Base-by-base conservation (phyloP, 2,888 invertebrate genomes). In the Tipula unca region DNA sequence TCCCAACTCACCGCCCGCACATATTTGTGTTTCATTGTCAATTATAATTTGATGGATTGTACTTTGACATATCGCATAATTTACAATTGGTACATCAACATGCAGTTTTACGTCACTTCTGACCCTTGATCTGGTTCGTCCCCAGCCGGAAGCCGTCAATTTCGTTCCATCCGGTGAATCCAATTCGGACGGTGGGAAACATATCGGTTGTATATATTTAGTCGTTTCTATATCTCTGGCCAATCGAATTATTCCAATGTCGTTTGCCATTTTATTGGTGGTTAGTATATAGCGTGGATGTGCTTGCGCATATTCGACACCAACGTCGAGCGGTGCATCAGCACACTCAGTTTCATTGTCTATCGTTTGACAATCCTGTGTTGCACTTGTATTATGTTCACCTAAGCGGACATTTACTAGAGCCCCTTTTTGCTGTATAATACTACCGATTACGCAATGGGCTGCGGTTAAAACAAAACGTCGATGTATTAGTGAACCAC, bases 181-280 rank as follows among this genome's bases (percentile, higher is more conserved):
- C 29, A 82, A 29, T 1, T 17, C 48, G 17, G 2, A 17, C 5
- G 48, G 6, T 14, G 94, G 94, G 36, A 94, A 88, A 87, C 94
- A 94, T 54, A 94, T 92, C 0, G 94, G 94, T 86, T 91, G 90
- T 29, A 93, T 91, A 87, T 90, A 94, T 88, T 92, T 93, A 8
- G 88, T 93, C 87, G 92, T 93, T 1, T 88, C 86, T 0, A 94
- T 94, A 20, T 93, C 91, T 1, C 89, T 88, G 0, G 91, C 88
- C 0, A 96, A 91, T 86, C 96, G 92, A 20, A 96, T 88, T 14
- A 96, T 90, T 0, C 95, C 96, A 85, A 96, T 95, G 88, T 96
- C 96, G 88, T 95, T 90, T 85, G 92, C 91, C 86, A 94, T 94
- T 88, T 94, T 91, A 0, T 87, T 87, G 86, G 92, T 92, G 0